Base-by-base conservation (phyloP, 2,888 invertebrate genomes). In the Zonitis immaculata region DNA sequence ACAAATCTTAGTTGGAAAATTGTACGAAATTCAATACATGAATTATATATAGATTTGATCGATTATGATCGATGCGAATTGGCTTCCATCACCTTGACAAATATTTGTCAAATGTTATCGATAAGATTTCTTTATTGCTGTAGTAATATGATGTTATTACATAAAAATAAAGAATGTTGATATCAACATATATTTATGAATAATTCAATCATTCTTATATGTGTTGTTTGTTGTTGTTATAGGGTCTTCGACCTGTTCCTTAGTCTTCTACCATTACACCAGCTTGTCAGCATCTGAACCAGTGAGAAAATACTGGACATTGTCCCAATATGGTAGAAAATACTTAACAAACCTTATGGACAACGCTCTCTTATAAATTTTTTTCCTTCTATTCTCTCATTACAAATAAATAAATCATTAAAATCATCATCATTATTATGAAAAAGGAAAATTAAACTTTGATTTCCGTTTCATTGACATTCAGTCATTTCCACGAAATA, bases 211-310 rank as follows among this genome's bases (percentile, higher is more conserved):
- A 30, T 30, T 27, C 27, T 9, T 11, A 18, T 35, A 18, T 35
- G 9, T 35, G 16, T 35, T 7, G 16, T 44, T 49, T 35, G 18
- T 35, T 35, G 35, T 9, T 35, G 14, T 9, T 7, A 32, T 14
- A 35, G 55, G 66, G 66, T 66, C 64, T 61, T 54, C 60, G 64
- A 66, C 66, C 66, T 63, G 47, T 53, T 55, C 49, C n/a, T n/a
- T n/a, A n/a, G n/a, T n/a, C n/a, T n/a, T n/a, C n/a, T 35, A 35
- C 35, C 35, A 35, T 35, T 35, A 35, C 35, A 35, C 35, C 35
- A 35, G 14, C 35, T 54, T 62, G 63, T 63, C 63, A 63, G 62
- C 61, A 58, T 66, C 64, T 56, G 50, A 51, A 49, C 56, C 45
- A 52, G 54, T 57, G 54, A 61, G 63, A 65, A 60, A 55, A 59